Conservation (phyloP, 1,140 invertebrate species). For the Hyphantria cunea region DNA sequence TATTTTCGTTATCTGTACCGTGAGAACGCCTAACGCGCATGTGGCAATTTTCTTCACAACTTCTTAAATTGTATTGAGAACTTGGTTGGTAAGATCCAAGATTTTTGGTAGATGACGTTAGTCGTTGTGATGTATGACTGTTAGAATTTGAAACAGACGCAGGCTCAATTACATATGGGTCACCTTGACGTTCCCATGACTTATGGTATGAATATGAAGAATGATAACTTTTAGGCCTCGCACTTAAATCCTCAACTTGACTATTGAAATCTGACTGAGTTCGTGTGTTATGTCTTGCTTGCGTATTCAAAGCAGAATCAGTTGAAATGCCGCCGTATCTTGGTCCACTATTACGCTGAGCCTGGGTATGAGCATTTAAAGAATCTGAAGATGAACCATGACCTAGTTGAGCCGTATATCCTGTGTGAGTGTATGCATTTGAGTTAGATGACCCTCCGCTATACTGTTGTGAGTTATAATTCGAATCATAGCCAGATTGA, state of each 20-base stretch:
- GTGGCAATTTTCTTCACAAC: constrained; percentile 59
- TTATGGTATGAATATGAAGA: constrained; percentile 79
- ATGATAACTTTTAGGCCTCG: constrained; percentile 76
- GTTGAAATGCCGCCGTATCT: constrained; percentile 12
- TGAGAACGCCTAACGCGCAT: constrained; percentile 56
- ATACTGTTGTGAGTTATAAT: constrained; percentile 35
- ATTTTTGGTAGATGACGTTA: constrained; percentile 46
- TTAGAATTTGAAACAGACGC: constrained; percentile 33
- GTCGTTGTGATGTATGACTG: constrained; percentile 50
- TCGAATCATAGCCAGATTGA: constrained; percentile 42
- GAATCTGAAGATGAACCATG: too few relatives aligned
- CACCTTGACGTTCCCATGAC: constrained; percentile 78
- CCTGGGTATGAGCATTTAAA: constrained; percentile 16
- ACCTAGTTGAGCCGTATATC: too few relatives aligned
- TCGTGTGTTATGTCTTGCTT: constrained; percentile 25
- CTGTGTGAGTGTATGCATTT: too few relatives aligned
- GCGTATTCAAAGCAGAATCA: constrained; percentile 6
- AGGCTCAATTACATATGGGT: constrained; percentile 76
- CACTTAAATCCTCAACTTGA: constrained; percentile 42
- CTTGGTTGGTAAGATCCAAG: constrained; percentile 50
- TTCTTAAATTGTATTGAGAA: constrained; percentile 44
- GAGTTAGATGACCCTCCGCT: constrained; percentile 7
- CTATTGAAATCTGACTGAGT: constrained; percentile 40
- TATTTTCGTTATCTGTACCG: constrained; percentile 32
- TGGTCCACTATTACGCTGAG: constrained; percentile 9